These are phyloP conservation scores for Acronicta leporina DNA, from an alignment of 2,888 invertebrate genomes.

Conservation along the genomic window DNA sequence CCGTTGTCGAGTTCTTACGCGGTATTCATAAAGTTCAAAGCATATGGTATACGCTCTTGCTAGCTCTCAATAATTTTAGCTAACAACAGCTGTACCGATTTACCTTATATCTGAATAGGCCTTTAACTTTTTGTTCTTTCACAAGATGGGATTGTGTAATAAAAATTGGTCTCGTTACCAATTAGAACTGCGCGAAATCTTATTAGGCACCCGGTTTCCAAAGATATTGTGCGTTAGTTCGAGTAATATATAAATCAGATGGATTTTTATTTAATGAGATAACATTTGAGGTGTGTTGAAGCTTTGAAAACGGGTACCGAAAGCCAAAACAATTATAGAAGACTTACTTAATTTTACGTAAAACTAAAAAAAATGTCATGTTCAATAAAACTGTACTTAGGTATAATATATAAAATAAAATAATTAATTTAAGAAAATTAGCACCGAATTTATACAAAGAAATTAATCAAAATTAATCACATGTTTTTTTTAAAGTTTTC, in stretches of 20 bases:
- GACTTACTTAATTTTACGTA: constrained; percentile 9
- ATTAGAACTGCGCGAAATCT: too few relatives aligned
- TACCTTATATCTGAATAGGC: too few relatives aligned
- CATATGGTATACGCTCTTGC: too few relatives aligned
- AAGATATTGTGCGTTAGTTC: background rate
- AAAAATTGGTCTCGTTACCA: background rate
- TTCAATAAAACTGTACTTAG: constrained; percentile 54
- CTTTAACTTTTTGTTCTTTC: background rate
- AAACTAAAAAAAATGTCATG: constrained; percentile 51
- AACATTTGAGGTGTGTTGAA: too few relatives aligned
- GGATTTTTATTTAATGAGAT: too few relatives aligned
- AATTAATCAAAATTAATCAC: constrained; percentile 33
- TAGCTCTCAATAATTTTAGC: too few relatives aligned
- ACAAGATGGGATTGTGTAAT: background rate
- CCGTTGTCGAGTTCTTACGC: too few relatives aligned
- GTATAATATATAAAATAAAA: constrained; percentile 24
- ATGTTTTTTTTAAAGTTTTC: constrained; percentile 19
- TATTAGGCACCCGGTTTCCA: background rate
- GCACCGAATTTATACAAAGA: constrained; percentile 66
- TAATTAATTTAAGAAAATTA: constrained; percentile 50
- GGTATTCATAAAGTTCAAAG: too few relatives aligned
- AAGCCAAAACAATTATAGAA: background rate
- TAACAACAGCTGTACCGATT: too few relatives aligned
- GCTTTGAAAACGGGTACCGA: background rate
- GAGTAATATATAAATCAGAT: too few relatives aligned